These are phyloP conservation scores for Antidorcas marsupialis DNA, from an alignment of 2,113 vertebrate species.

Conservation along the genomic window DNA sequence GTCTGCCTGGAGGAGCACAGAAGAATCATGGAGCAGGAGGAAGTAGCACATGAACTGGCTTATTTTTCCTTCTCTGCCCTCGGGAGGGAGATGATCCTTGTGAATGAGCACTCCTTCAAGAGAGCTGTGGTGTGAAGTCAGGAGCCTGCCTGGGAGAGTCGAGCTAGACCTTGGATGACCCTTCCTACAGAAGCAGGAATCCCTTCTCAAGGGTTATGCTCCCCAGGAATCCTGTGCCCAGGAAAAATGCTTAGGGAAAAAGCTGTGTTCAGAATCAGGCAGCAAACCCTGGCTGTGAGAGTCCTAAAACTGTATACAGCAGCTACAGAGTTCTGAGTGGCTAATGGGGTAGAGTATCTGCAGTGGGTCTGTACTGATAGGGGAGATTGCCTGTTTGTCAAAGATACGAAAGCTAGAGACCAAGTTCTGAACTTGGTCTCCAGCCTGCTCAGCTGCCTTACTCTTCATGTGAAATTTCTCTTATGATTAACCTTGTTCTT, in stretches of 20 bases:
- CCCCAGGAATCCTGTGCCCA: not conserved
- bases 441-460: constrained; percentile 59
- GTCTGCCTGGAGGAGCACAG: not conserved
- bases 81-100: not conserved
- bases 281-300: not conserved
- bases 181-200: constrained; percentile 3
- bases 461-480: constrained; percentile 51
- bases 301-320: not conserved
- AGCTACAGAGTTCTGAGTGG: not conserved
- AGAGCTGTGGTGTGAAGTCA: constrained; percentile 32
- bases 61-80: constrained; percentile 30
- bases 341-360: not conserved
- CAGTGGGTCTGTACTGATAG: not conserved
- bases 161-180: constrained; percentile 26
- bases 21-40: not conserved
- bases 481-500: constrained; percentile 62
- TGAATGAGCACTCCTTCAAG: constrained; percentile 28
- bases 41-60: not conserved
- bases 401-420: not conserved
- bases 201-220: not conserved
- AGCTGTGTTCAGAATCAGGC: not conserved
- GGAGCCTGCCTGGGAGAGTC: not conserved
- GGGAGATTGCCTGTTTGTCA: not conserved
- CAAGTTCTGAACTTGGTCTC: not conserved
- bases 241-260: constrained; percentile 8